Percentiles rank a stretch among this genome's conserved stretches.
These are phyloP conservation scores for Gallinago paraguaiae DNA, from an alignment of 2,113 vertebrate genomes.

Conservation along the genomic window DNA sequence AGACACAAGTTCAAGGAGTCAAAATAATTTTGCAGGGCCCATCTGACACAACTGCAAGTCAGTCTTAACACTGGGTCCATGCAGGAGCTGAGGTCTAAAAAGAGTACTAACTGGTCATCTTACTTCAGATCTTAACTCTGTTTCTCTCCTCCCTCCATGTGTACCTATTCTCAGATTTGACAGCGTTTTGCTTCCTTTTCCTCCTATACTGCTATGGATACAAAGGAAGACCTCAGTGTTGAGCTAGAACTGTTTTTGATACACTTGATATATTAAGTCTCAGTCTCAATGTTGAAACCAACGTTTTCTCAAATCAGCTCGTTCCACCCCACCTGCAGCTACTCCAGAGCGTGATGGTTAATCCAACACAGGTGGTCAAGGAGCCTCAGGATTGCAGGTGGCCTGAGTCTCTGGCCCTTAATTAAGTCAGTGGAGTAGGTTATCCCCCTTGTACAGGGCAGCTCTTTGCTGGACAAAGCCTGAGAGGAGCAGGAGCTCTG, in stretches of 20 bases:
- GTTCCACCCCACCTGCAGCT: neutral
- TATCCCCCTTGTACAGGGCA: rapidly evolving
- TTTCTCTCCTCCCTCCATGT: neutral
- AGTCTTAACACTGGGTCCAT: neutral
- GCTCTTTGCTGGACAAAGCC: neutral
- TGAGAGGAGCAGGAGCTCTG: neutral
- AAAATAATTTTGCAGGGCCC: neutral
- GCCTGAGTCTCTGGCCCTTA: neutral
- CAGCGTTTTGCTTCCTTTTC: neutral
- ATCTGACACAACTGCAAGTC: neutral
- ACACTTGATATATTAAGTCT: neutral
- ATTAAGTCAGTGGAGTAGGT: neutral
- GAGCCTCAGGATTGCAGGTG: neutral
- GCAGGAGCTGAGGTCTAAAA: neutral
- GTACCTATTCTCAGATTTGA: neutral
- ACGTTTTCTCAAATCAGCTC: neutral
- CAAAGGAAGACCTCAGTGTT: neutral
- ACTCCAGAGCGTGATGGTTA: neutral
- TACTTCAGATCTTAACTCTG: neutral
- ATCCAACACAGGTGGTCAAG: neutral
- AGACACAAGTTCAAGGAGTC: neutral
- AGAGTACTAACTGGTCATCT: neutral
- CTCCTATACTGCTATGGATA: neutral
- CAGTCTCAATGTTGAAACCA: neutral
- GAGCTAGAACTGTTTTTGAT: neutral